Base-by-base conservation (phyloP, 2,888 invertebrate genomes). In the Scaptomyza reducta region DNA sequence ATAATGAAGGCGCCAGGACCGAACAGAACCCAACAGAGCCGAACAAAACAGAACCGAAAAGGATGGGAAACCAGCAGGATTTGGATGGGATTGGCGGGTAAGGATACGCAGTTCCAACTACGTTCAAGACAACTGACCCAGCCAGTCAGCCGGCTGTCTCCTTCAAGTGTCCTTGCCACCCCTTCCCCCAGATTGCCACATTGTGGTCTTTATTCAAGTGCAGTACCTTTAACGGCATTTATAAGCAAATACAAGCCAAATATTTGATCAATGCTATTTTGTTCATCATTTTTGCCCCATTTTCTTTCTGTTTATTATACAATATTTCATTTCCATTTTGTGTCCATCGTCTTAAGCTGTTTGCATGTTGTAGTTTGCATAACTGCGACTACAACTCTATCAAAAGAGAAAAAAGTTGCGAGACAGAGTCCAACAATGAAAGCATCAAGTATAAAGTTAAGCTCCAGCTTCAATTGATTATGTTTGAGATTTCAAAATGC, bases 191-290 rank as follows among this genome's bases (percentile, higher is more conserved):
- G 68, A 56, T 68, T 57, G 64, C 74, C 54, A 53, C 74, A 60
- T 45, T 61, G 53, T 59, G 60, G 56, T 42, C 54, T 59, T 50
- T 11, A 47, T 35, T 47, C 31, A 49, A 58, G 42, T 41, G 56
- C 78, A 67, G 59, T 81, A 72, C 54, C 66, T 69, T 55, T 40
- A 75, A 70, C 62, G 73, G 79, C 79, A 69, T 85, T 74, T 64
- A 69, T 74, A 73, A 66, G 78, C 73, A 79, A 73, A 68, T 60
- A 65, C 49, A 74, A 82, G 65, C 60, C 79, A 82, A 80, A 85
- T 57, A 74, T 68, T 82, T 79, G 45, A 55, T 67, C 63, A 55
- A 68, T 49, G 66, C 74, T 56, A 49, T 55, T 38, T 14, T 14
- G 9, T 6, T 14, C 11, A 31, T 41, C 38, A 13, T 29, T 14